phyloP scores from a whole-genome alignment of 2,888 invertebrate genomes.

The Melinaea menophilus region DNA sequence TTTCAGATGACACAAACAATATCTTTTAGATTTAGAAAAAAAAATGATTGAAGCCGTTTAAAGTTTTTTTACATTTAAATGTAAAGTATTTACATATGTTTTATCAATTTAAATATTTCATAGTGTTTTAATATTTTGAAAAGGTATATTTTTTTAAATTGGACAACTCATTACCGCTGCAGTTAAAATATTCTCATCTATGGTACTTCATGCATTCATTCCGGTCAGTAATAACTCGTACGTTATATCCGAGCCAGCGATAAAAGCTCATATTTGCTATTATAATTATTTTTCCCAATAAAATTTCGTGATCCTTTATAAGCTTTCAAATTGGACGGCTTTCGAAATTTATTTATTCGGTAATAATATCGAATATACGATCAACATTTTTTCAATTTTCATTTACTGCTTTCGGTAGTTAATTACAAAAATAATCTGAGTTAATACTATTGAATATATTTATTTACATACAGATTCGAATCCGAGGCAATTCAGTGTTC shows the following conservation, averaged over 20 bases:
- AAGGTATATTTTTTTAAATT: neutral
- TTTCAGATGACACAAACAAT: too few relatives aligned
- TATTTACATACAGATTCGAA: neutral
- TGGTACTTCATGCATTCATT: conserved; percentile 7
- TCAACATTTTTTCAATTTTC: neutral
- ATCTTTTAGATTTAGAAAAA: too few relatives aligned
- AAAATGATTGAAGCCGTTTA: too few relatives aligned
- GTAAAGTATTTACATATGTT: too few relatives aligned
- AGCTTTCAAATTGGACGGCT: neutral
- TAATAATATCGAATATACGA: neutral
- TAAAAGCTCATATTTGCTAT: neutral
- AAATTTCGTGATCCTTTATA: conserved; percentile 1
- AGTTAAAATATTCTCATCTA: neutral
- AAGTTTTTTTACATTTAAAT: too few relatives aligned
- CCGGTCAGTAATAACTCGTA: conserved; percentile 22
- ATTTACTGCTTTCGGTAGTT: neutral
- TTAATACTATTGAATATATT: neutral
- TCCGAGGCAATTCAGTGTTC: conserved; percentile 37
- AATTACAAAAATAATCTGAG: too few relatives aligned
- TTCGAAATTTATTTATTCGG: neutral
- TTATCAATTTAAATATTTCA: too few relatives aligned
- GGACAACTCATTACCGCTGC: neutral
- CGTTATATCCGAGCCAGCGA: conserved; percentile 14
- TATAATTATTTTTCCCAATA: neutral
- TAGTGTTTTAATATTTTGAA: neutral